Conservation (phyloP, 2,797 vertebrate species). For the Diglossa cyanea region DNA sequence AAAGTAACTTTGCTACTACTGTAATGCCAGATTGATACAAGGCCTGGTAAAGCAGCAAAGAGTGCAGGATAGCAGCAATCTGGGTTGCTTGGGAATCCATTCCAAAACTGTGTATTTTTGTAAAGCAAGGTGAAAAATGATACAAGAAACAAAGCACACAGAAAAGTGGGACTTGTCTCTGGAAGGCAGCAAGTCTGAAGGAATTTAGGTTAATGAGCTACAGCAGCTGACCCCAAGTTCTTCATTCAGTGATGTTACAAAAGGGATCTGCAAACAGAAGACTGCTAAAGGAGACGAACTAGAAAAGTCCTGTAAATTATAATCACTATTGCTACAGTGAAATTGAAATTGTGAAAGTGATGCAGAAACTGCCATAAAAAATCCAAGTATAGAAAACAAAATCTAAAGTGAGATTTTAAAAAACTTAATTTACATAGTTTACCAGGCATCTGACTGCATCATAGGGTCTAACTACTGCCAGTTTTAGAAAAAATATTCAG, state of each 20-base stretch:
- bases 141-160: not conserved
- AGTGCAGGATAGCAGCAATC: not conserved
- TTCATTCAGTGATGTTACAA: not conserved
- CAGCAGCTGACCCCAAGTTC: not conserved
- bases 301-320: not conserved
- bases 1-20: not conserved
- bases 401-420: not conserved
- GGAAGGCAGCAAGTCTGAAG: not conserved
- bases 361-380: not conserved
- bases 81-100: not conserved
- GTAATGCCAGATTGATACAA: not conserved
- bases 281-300: not conserved
- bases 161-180: not conserved
- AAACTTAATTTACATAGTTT: not conserved
- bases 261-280: not conserved
- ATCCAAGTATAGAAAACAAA: not conserved
- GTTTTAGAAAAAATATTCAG: not conserved
- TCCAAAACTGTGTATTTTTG: not conserved
- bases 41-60: not conserved
- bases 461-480: not conserved
- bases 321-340: not conserved
- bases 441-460: not conserved
- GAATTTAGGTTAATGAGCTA: conserved; percentile 16
- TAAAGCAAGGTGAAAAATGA: not conserved
- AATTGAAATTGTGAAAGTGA: not conserved